phyloP scores from a whole-genome alignment of 2,888 invertebrate species.

The Cryptus viduatorius region DNA sequence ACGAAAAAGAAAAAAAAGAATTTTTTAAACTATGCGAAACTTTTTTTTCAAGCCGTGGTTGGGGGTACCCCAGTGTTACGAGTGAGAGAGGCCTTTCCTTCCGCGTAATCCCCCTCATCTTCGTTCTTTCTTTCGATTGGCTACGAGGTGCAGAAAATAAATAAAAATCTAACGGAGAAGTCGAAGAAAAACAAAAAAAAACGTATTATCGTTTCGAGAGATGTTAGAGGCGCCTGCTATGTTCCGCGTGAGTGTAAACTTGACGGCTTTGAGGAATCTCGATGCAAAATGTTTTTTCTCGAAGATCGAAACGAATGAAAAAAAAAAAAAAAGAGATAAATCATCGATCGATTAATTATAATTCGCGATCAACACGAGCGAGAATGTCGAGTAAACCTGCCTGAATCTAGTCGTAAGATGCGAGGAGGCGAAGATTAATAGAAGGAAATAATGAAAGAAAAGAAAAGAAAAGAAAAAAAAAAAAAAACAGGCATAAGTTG shows the following conservation, averaged over 20 bases:
- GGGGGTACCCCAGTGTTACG: conserved; percentile 19
- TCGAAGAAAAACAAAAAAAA: background rate
- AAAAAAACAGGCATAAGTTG: conserved; percentile 30
- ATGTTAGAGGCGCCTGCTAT: background rate
- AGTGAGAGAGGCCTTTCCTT: conserved; percentile 43
- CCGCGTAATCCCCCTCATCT: conserved; percentile 15
- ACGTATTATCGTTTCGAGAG: background rate
- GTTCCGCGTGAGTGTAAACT: background rate
- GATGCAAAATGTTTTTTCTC: background rate
- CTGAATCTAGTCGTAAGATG: conserved; percentile 70
- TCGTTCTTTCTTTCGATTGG: conserved; percentile 11
- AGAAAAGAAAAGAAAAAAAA: conserved; percentile 31
- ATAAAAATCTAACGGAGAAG: background rate
- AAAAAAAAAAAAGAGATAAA: no score
- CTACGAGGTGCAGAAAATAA: background rate
- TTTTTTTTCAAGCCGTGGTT: conserved; percentile 31
- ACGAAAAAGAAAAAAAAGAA: conserved; percentile 19
- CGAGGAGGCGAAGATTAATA: conserved; percentile 56
- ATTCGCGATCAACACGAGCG: conserved; percentile 41
- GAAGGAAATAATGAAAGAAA: conserved; percentile 14
- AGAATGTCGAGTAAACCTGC: conserved; percentile 63
- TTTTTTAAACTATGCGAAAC: no score
- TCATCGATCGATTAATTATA: conserved; percentile 3
- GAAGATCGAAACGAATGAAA: background rate
- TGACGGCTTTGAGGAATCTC: background rate